These are phyloP conservation scores for Melolontha melolontha DNA, from an alignment of 2,888 invertebrate genomes.

Conservation along the genomic window DNA sequence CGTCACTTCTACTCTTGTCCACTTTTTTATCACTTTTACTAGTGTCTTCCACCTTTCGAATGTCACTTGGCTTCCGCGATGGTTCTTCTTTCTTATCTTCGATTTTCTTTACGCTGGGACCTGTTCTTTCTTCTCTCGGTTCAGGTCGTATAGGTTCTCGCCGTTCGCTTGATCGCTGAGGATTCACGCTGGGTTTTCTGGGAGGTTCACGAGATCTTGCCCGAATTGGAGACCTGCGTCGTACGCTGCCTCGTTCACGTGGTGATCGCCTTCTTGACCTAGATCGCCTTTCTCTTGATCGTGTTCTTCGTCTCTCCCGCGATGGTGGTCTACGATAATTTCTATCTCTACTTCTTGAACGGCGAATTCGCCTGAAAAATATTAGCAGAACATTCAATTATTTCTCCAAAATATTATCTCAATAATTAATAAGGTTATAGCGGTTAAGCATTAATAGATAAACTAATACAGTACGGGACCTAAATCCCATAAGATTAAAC, in stretches of 20 bases:
- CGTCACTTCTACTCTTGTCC: conserved; percentile 51
- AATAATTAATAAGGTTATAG: neutral
- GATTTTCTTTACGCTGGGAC: conserved; percentile 49
- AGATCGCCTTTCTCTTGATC: conserved; percentile 63
- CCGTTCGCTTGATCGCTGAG: conserved; percentile 55
- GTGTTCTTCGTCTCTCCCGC: conserved; percentile 55
- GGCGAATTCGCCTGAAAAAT: conserved; percentile 55
- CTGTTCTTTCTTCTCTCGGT: conserved; percentile 48
- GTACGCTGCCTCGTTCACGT: conserved; percentile 57
- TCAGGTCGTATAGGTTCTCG: conserved; percentile 57
- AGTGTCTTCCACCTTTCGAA: conserved; percentile 60
- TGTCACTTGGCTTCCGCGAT: conserved; percentile 66
- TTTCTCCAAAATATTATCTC: neutral
- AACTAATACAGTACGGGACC: too few relatives aligned
- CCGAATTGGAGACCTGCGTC: conserved; percentile 63
- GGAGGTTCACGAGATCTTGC: conserved; percentile 54
- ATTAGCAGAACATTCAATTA: conserved; percentile 12
- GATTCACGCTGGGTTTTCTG: conserved; percentile 62
- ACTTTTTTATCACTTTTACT: conserved; percentile 54
- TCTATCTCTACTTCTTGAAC: conserved; percentile 62
- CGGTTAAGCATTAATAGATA: neutral
- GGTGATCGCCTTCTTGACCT: conserved; percentile 60
- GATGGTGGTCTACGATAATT: conserved; percentile 57
- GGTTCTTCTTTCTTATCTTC: conserved; percentile 55
- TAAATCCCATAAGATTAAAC: neutral